A percentile compares a stretch with the other conserved stretches of the same genome.
phyloP scores from a whole-genome alignment of 2,888 invertebrate genomes.

The Aphidius colemani region DNA sequence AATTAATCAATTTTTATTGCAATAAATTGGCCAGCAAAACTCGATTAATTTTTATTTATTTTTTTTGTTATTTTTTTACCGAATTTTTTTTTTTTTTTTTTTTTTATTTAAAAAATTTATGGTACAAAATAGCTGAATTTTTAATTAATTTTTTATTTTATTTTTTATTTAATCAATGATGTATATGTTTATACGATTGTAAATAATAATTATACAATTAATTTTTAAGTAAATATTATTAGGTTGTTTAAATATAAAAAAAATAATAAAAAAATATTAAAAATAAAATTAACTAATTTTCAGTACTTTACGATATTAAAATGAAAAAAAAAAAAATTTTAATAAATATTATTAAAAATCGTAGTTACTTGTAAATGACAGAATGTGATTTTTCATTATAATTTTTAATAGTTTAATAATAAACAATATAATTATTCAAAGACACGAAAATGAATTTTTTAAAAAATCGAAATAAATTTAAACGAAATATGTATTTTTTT shows the following conservation, averaged over 20 bases:
- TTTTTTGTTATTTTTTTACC: slow-evolving; percentile 13
- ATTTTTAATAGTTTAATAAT: too few relatives aligned
- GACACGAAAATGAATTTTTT: too few relatives aligned
- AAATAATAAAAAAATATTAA: too few relatives aligned
- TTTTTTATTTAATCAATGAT: slow-evolving; percentile 35
- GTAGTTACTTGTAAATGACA: slow-evolving; percentile 30
- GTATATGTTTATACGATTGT: slow-evolving; percentile 50
- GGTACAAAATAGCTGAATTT: slow-evolving; percentile 48
- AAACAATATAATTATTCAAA: too few relatives aligned
- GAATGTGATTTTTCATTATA: slow-evolving; percentile 30
- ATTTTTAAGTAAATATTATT: too few relatives aligned
- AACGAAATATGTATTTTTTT: too few relatives aligned
- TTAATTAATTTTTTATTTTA: slow-evolving; percentile 22
- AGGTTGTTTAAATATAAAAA: too few relatives aligned
- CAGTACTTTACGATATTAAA: too few relatives aligned
- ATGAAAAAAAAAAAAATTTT: too few relatives aligned
- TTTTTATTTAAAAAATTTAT: slow-evolving; percentile 39
- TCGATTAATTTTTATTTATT: slow-evolving; percentile 40
- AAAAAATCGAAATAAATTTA: too few relatives aligned
- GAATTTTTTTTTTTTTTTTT: slow-evolving; percentile 28
- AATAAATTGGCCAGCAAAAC: slow-evolving; percentile 33
- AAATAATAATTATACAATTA: slow-evolving; percentile 32
- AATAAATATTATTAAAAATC: slow-evolving; percentile 42
- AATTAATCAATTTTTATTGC: slow-evolving; percentile 27
- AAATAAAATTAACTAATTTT: too few relatives aligned